These are phyloP conservation scores for Saguinus midas DNA, from an alignment of 2,113 vertebrate species.

Conservation along the genomic window DNA sequence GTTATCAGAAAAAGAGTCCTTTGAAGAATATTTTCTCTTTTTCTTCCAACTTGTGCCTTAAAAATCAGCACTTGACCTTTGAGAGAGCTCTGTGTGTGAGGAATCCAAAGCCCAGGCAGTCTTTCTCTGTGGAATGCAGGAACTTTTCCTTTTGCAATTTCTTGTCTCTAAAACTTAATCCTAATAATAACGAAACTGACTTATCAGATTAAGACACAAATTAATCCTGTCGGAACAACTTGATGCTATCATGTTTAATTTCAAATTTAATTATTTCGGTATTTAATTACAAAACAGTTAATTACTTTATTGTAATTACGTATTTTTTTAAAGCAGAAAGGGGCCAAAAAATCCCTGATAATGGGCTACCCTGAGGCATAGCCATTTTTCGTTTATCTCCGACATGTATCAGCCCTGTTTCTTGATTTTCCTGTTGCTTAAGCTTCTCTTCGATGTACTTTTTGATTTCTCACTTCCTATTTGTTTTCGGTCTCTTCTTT, in stretches of 20 bases:
- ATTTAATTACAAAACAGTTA: constrained; percentile 84
- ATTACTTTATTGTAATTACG: constrained; percentile 83
- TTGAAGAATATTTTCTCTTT: background rate
- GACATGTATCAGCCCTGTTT: rapidly evolving
- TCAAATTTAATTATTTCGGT: constrained; percentile 84
- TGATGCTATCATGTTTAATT: constrained; percentile 82
- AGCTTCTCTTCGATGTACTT: background rate
- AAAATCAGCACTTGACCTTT: background rate
- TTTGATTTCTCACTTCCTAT: rapidly evolving
- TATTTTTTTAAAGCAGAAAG: constrained; percentile 80
- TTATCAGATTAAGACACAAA: constrained; percentile 81
- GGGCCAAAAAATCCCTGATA: constrained; percentile 63
- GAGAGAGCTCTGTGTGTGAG: background rate
- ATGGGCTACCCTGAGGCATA: constrained; percentile 44
- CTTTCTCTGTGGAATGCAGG: background rate
- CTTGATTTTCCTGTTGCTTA: background rate
- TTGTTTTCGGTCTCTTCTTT: background rate
- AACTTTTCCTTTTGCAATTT: background rate
- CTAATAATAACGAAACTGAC: constrained; percentile 76
- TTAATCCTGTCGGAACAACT: constrained; percentile 81
- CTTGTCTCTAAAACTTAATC: constrained; percentile 63
- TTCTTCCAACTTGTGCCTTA: background rate
- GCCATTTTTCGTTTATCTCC: constrained; percentile 62
- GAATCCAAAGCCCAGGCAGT: background rate
- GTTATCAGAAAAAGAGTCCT: background rate